phyloP scores from a whole-genome alignment of 2,888 invertebrate genomes.

The Heliconius aoede region DNA sequence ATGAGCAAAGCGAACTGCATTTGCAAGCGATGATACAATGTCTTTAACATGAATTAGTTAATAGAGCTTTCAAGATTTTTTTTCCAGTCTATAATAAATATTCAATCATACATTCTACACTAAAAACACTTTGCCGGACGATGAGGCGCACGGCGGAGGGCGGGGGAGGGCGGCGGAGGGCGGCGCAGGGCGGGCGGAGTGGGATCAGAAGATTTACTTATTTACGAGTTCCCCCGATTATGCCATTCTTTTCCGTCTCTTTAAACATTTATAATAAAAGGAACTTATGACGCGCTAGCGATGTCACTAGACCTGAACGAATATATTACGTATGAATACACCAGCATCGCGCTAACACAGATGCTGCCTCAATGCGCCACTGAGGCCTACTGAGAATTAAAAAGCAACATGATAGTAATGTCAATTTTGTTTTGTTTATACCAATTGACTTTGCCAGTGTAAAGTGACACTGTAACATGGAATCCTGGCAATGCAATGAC shows the following conservation, averaged over 20 bases:
- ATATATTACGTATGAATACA: no score
- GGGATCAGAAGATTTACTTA: slow-evolving; percentile 22
- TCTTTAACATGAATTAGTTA: no score
- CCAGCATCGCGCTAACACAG: no score
- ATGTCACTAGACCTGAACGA: neutral
- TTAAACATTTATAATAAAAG: slow-evolving; percentile 22
- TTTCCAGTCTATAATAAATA: no score
- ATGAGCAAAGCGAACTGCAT: no score
- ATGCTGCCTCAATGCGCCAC: no score
- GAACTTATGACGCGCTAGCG: neutral
- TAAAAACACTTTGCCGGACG: neutral
- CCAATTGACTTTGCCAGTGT: neutral
- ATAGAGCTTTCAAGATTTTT: no score
- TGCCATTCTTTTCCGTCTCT: slow-evolving; percentile 29
- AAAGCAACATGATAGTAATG: no score
- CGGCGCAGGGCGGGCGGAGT: no score
- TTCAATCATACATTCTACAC: neutral
- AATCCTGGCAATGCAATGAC: slow-evolving; percentile 3
- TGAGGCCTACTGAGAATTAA: no score
- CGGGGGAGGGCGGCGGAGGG: neutral
- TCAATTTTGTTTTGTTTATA: no score
- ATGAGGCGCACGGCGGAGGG: neutral
- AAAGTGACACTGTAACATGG: neutral
- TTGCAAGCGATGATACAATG: no score
- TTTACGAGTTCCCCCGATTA: slow-evolving; percentile 24